Evolutionary conservation across 2,888 invertebrate species (phyloP).

Genomic region (Neoaliturus tenellus): DNA sequence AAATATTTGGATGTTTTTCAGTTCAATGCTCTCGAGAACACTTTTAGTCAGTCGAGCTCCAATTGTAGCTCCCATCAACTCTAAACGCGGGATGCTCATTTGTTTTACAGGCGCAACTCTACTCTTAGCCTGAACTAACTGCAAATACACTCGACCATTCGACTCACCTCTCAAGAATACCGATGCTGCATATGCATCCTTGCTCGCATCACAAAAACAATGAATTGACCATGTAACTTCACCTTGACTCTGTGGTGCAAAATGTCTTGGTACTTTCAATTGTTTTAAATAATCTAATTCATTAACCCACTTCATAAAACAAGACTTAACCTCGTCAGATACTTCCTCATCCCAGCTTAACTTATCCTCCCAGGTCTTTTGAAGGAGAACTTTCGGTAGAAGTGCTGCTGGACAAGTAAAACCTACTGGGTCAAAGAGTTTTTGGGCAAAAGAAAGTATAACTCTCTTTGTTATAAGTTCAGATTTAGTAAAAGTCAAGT

Average conservation of each 20-base stretch:
- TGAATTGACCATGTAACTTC: slow-evolving; percentile 64
- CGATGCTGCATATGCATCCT: slow-evolving; percentile 66
- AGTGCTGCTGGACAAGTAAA: slow-evolving; percentile 61
- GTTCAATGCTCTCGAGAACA: slow-evolving; percentile 59
- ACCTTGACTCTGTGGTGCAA: slow-evolving; percentile 52
- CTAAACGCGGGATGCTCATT: slow-evolving; percentile 68
- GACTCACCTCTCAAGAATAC: slow-evolving; percentile 64
- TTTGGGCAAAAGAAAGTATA: slow-evolving; percentile 60
- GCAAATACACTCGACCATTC: slow-evolving; percentile 58
- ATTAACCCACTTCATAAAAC: slow-evolving; percentile 61
- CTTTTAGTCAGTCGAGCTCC: slow-evolving; percentile 62
- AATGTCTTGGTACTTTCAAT: slow-evolving; percentile 64
- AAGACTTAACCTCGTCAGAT: not conserved
- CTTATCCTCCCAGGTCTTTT: slow-evolving; percentile 56
- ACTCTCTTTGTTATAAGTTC: no score
- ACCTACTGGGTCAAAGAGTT: slow-evolving; percentile 64
- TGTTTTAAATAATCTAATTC: slow-evolving; percentile 60
- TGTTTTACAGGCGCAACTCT: slow-evolving; percentile 67
- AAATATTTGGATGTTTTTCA: slow-evolving; percentile 55
- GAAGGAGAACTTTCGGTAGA: slow-evolving; percentile 63
- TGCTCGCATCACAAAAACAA: slow-evolving; percentile 67
- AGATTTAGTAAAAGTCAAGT: no score
- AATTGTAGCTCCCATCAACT: slow-evolving; percentile 67
- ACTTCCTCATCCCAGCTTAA: slow-evolving; percentile 57
- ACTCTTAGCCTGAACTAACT: slow-evolving; percentile 65